These are phyloP conservation scores for Acipenser ruthenus DNA, from an alignment of 2,797 vertebrate genomes.

Conservation along the genomic window DNA sequence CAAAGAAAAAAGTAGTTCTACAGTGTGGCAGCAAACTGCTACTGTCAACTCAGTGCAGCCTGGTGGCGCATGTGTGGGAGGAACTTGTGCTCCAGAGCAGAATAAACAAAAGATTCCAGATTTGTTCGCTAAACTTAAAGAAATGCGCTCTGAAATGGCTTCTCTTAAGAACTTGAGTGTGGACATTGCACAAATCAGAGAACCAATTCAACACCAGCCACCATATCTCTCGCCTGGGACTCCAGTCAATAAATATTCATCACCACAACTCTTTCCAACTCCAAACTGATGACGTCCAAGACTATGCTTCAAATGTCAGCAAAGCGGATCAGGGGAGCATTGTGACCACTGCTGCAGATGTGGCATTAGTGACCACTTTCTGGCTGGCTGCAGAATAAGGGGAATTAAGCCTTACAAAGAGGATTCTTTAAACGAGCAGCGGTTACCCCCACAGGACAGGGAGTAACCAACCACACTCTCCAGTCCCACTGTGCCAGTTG, in stretches of 20 bases:
- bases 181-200: slow-evolving; percentile 17
- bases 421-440: not conserved
- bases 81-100: not conserved
- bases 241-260: slow-evolving; percentile 1
- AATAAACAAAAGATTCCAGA: slow-evolving; percentile 4
- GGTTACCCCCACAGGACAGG: slow-evolving; percentile 7
- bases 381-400: slow-evolving; percentile 10
- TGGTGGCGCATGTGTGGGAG: not conserved
- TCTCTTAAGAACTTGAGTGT: not conserved
- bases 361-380: slow-evolving; percentile 20
- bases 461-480: not conserved
- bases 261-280: not conserved
- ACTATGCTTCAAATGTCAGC: slow-evolving; percentile 16
- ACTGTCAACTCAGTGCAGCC: slow-evolving; percentile 12
- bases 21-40: not conserved
- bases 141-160: slow-evolving; percentile 16
- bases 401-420: not conserved
- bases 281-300: not conserved
- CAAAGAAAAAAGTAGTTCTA: not conserved
- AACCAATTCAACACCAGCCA: slow-evolving; percentile 16
- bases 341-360: slow-evolving; percentile 19
- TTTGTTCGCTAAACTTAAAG: slow-evolving; percentile 9
- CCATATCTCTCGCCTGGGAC: too few relatives aligned
- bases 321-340: not conserved
- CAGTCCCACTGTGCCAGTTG: slow-evolving; percentile 16